Conservation (phyloP, 2,113 vertebrate genomes). For the Lanius ludovicianus region DNA sequence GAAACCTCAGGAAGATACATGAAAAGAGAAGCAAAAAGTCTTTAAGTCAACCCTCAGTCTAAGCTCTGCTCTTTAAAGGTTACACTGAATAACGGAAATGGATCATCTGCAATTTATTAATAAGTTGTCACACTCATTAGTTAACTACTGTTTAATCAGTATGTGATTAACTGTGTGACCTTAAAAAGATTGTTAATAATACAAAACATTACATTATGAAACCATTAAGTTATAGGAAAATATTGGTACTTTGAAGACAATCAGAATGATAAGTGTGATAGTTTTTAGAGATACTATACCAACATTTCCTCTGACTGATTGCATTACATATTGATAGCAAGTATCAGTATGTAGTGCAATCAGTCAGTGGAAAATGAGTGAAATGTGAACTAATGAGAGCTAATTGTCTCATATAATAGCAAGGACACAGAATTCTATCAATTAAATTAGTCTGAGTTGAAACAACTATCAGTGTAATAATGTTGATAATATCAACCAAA, state of each 20-base stretch:
- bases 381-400: conserved; percentile 85
- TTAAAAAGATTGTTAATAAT: conserved; percentile 71
- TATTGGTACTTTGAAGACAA: conserved; percentile 80
- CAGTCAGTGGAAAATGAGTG: conserved; percentile 82
- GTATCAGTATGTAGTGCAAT: conserved; percentile 79
- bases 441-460: conserved; percentile 85
- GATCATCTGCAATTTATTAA: conserved; percentile 68
- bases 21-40: conserved; percentile 24
- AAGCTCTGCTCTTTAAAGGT: conserved; percentile 62
- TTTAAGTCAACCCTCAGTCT: conserved; percentile 42
- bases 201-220: conserved; percentile 73
- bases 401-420: conserved; percentile 84
- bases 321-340: conserved; percentile 83
- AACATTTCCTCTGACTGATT: conserved; percentile 81
- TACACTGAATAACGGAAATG: conserved; percentile 50
- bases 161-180: conserved; percentile 68
- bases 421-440: conserved; percentile 83
- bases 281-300: conserved; percentile 70
- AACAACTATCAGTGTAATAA: conserved; percentile 84
- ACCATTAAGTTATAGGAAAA: conserved; percentile 73
- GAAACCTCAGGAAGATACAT: background rate
- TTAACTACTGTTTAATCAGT: conserved; percentile 69
- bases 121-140: conserved; percentile 63
- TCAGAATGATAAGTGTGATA: conserved; percentile 77
- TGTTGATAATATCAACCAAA: conserved; percentile 82